Evolutionary conservation across 2,113 vertebrate species (phyloP).

Genomic region (Formicarius rufipectus): DNA sequence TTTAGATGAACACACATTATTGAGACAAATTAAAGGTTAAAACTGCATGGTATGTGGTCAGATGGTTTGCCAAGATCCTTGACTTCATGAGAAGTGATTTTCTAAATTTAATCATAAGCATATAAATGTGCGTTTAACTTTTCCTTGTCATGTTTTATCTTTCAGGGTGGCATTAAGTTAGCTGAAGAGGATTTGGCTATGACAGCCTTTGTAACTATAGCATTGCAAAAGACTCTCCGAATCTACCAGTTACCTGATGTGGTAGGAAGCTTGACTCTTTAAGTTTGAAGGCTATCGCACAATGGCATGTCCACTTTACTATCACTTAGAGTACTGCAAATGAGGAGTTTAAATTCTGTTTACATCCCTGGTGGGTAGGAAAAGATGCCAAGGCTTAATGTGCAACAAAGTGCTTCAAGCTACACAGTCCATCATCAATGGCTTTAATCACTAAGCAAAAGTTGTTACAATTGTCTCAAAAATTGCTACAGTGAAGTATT

Average conservation of each 20-base stretch:
- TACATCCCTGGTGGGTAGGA: background rate
- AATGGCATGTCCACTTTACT: background rate
- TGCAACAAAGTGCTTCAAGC: fast-evolving
- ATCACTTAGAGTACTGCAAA: background rate
- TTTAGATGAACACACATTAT: background rate
- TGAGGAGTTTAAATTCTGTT: background rate
- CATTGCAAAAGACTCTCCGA: conserved; percentile 26
- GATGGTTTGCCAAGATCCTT: background rate
- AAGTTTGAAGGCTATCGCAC: background rate
- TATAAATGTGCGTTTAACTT: background rate
- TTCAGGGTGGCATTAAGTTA: conserved; percentile 65
- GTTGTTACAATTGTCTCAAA: background rate
- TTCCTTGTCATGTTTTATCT: background rate
- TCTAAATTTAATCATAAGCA: background rate
- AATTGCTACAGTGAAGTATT: background rate
- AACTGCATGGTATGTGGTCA: background rate
- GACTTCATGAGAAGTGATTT: background rate
- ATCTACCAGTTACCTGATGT: conserved; percentile 7
- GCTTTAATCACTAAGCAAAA: background rate
- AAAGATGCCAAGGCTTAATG: background rate
- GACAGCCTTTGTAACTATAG: conserved; percentile 70
- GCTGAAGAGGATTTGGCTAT: conserved; percentile 62
- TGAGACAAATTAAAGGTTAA: background rate
- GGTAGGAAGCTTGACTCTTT: conserved; percentile 45
- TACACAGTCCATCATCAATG: fast-evolving